These are phyloP conservation scores for Plumapathes pennacea DNA, from an alignment of 92 coral and sea anemone species.

Conservation along the genomic window DNA sequence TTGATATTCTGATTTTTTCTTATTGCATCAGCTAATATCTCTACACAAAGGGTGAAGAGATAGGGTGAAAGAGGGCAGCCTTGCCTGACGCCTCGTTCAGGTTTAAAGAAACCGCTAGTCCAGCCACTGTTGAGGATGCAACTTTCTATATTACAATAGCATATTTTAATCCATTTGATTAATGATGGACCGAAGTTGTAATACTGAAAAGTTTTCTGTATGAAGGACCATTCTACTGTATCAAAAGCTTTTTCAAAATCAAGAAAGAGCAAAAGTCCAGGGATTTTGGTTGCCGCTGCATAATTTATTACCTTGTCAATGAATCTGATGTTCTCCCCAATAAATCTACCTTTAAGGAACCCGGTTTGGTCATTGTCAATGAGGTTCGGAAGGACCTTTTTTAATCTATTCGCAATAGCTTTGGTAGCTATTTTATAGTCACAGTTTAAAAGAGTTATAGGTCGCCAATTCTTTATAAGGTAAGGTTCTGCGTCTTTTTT, in stretches of 20 bases:
- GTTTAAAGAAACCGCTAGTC: slow-evolving; percentile 13
- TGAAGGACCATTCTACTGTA: slow-evolving; percentile 21
- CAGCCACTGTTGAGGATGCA: slow-evolving; percentile 32
- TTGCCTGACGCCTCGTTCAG: slow-evolving; percentile 31
- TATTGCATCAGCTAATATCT: slow-evolving; percentile 11
- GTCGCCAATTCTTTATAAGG: slow-evolving; percentile 35
- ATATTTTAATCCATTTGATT: slow-evolving; percentile 14
- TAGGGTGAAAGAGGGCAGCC: slow-evolving; percentile 42
- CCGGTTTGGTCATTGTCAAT: slow-evolving; percentile 31
- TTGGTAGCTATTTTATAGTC: slow-evolving; percentile 42
- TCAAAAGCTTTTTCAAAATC: slow-evolving; percentile 33
- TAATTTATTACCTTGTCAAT: slow-evolving; percentile 15
- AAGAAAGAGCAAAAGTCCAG: slow-evolving; percentile 19
- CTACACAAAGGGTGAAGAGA: slow-evolving; percentile 22
- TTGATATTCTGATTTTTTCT: slow-evolving; percentile 8
- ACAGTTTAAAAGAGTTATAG: slow-evolving; percentile 26
- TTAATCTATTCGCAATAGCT: slow-evolving; percentile 24
- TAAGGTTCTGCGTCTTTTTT: slow-evolving; percentile 33
- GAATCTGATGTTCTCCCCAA: slow-evolving; percentile 30
- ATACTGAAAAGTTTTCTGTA: slow-evolving; percentile 5
- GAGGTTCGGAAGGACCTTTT: slow-evolving; percentile 22
- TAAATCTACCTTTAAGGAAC: slow-evolving; percentile 27
- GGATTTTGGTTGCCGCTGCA: slow-evolving; percentile 5
- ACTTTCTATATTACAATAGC: slow-evolving; percentile 22
- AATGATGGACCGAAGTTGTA: slow-evolving; percentile 17